Conservation (phyloP, 1,140 invertebrate genomes). For the Danaus melanippus region DNA sequence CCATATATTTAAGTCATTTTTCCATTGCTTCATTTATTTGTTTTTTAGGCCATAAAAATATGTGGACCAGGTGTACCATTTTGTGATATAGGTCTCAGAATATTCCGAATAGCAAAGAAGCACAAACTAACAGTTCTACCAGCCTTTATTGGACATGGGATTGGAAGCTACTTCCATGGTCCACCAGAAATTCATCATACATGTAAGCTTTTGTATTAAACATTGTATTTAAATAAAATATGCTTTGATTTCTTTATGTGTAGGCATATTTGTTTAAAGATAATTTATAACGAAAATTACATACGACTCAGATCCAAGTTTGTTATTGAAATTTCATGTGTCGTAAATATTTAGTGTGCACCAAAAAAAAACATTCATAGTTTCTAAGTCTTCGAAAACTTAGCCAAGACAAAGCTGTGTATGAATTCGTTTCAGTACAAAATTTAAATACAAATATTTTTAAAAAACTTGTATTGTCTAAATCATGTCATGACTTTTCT, state of each 20-base stretch:
- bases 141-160: constrained; percentile 92
- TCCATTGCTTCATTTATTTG: too few species aligned
- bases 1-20: too few species aligned
- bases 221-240: not conserved
- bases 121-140: constrained; percentile 81
- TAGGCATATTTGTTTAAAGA: too few species aligned
- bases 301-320: not conserved
- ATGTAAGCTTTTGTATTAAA: constrained; percentile 59
- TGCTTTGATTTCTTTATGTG: too few species aligned
- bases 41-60: constrained; percentile 76
- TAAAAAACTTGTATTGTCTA: too few species aligned
- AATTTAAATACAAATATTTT: too few species aligned
- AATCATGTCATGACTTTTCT: constrained; percentile 7
- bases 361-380: too few species aligned
- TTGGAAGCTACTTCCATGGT: constrained; percentile 93
- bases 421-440: too few species aligned
- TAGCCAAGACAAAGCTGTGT: too few species aligned
- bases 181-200: constrained; percentile 90
- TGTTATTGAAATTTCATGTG: not conserved
- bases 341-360: too few species aligned
- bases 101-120: constrained; percentile 77
- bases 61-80: constrained; percentile 86
- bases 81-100: constrained; percentile 80
- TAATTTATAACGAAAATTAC: too few species aligned
- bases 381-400: too few species aligned